These are phyloP conservation scores for Amphipyra tragopoginis DNA, from an alignment of 2,888 invertebrate species.

Conservation along the genomic window DNA sequence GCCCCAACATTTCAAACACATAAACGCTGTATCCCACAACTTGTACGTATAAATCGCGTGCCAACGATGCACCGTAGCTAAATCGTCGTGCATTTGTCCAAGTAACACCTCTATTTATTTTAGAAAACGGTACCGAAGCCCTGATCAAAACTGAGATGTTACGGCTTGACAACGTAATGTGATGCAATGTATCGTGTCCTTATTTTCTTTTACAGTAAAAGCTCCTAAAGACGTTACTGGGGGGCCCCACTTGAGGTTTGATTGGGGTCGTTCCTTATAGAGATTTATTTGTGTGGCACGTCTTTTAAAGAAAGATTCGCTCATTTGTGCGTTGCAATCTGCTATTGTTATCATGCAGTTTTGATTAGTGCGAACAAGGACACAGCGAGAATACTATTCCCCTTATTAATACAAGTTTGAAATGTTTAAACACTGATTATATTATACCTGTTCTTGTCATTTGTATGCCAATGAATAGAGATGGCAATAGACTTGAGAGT, in stretches of 20 bases:
- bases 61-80: conserved; percentile 71
- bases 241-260: not conserved
- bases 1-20: conserved; percentile 35
- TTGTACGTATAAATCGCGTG: conserved; percentile 56
- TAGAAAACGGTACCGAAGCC: conserved; percentile 70
- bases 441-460: no score
- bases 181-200: conserved; percentile 45
- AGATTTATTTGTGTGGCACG: conserved; percentile 3
- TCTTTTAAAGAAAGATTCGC: no score
- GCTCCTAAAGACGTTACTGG: conserved; percentile 11
- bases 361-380: no score
- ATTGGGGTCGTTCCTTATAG: not conserved
- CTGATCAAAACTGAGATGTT: conserved; percentile 59
- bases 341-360: no score
- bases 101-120: conserved; percentile 82
- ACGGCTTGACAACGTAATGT: conserved; percentile 53
- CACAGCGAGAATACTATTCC: no score
- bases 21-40: conserved; percentile 48
- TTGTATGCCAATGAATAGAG: no score
- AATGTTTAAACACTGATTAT: no score
- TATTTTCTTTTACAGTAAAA: conserved; percentile 29
- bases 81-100: conserved; percentile 80
- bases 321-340: no score
- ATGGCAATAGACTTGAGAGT: no score
- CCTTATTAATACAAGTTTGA: no score